A percentile compares a stretch with the other conserved stretches of the same genome.
Conservation (phyloP, 2,113 vertebrate species). For the Dendrocopos noguchii region DNA sequence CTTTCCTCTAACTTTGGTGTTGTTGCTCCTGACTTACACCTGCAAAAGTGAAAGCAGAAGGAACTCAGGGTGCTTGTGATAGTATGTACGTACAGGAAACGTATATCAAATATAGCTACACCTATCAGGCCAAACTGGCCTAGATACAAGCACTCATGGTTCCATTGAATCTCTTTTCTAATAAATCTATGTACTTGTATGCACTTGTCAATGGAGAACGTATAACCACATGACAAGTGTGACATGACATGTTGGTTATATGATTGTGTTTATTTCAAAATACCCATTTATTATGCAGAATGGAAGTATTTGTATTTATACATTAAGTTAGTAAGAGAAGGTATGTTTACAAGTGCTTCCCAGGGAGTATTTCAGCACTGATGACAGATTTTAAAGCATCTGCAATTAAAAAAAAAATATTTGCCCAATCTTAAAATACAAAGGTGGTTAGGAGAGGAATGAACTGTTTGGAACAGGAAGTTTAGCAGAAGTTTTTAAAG, state of each 20-base stretch:
- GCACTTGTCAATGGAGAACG: background rate
- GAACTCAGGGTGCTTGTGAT: background rate
- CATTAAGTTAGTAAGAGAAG: background rate
- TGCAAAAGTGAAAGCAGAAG: slow-evolving; percentile 65
- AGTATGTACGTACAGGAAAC: background rate
- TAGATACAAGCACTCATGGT: background rate
- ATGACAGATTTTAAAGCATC: background rate
- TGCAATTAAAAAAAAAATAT: background rate
- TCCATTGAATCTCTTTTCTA: background rate
- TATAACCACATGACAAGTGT: background rate
- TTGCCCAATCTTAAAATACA: background rate
- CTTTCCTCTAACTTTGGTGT: background rate
- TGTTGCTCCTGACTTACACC: slow-evolving; percentile 43
- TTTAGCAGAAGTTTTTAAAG: background rate
- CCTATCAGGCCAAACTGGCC: background rate
- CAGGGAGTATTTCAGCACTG: background rate
- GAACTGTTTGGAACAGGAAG: slow-evolving; percentile 17
- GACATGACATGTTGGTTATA: background rate
- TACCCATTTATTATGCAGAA: background rate
- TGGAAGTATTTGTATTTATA: background rate
- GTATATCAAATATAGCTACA: background rate
- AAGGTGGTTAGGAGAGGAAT: background rate
- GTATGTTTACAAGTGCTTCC: background rate
- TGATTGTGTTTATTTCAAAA: background rate
- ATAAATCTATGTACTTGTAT: background rate